A percentile compares a stretch with the other conserved stretches of the same genome.
These are phyloP conservation scores for Dinomys branickii DNA, from an alignment of 2,113 vertebrate species.

Conservation along the genomic window DNA sequence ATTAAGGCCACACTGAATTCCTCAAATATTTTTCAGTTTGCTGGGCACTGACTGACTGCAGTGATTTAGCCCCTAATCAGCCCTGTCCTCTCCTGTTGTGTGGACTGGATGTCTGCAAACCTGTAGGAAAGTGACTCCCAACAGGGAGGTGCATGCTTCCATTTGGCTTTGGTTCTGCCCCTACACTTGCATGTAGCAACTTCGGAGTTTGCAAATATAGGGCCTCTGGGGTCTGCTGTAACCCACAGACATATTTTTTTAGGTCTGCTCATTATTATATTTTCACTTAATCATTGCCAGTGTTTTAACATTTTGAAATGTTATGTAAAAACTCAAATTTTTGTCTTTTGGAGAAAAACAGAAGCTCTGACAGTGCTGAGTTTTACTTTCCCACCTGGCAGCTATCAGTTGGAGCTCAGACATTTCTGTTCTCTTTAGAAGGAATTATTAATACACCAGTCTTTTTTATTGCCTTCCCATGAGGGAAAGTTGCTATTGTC, in stretches of 20 bases:
- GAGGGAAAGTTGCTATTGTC: neutral
- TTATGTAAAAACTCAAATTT: constrained; percentile 19
- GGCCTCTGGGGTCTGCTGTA: neutral
- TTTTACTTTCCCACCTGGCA: neutral
- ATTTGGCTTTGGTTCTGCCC: neutral
- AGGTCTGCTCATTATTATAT: neutral
- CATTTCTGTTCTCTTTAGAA: neutral
- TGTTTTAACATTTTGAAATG: constrained; percentile 45
- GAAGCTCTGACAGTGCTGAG: neutral
- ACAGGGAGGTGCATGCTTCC: neutral
- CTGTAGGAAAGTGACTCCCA: neutral
- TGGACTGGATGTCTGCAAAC: neutral
- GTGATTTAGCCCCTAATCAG: neutral
- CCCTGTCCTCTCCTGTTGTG: neutral
- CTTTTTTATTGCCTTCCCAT: neutral
- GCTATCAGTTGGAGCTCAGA: neutral
- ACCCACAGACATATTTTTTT: constrained; percentile 9
- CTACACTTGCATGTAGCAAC: neutral
- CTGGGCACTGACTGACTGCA: neutral
- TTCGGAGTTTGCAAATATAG: neutral
- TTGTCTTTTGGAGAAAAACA: neutral
- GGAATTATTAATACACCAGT: neutral
- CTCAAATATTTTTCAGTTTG: neutral
- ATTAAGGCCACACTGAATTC: neutral
- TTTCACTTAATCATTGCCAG: constrained; percentile 50